These are phyloP conservation scores for Notodonta dromedarius DNA, from an alignment of 2,888 invertebrate species.

Conservation along the genomic window DNA sequence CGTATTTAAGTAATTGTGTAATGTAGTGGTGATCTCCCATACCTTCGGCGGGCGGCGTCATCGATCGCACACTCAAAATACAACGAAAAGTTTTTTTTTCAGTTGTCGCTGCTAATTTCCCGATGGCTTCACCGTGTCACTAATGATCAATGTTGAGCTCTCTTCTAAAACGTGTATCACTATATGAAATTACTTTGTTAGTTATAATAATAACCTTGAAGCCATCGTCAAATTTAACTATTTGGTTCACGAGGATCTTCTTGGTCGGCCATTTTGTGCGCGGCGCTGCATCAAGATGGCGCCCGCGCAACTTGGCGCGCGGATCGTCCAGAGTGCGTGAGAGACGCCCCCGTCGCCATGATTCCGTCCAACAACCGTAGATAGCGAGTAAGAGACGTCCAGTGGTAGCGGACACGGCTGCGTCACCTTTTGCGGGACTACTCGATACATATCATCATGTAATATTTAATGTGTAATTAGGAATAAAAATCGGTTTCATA, in stretches of 20 bases:
- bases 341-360: conserved; percentile 77
- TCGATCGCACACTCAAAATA: conserved; percentile 59
- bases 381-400: conserved; percentile 85
- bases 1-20: conserved; percentile 80
- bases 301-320: conserved; percentile 26
- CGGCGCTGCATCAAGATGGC: conserved; percentile 32
- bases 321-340: conserved; percentile 30
- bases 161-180: conserved; percentile 44
- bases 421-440: conserved; percentile 87
- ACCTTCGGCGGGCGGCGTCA: conserved; percentile 76
- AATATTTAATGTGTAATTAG: conserved; percentile 85
- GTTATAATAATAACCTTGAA: conserved; percentile 35
- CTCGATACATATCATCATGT: conserved; percentile 89
- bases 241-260: conserved; percentile 50
- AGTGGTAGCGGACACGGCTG: conserved; percentile 84
- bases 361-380: conserved; percentile 85
- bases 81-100: conserved; percentile 79
- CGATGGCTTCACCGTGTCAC: conserved; percentile 44
- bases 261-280: conserved; percentile 43
- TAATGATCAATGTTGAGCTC: conserved; percentile 50
- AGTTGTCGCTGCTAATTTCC: conserved; percentile 48
- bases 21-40: conserved; percentile 82
- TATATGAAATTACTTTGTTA: conserved; percentile 33
- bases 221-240: conserved; percentile 43
- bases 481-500: conserved; percentile 82